Evolutionary conservation across 2,797 vertebrate species (phyloP).

Genomic region (Leontopithecus rosalia): DNA sequence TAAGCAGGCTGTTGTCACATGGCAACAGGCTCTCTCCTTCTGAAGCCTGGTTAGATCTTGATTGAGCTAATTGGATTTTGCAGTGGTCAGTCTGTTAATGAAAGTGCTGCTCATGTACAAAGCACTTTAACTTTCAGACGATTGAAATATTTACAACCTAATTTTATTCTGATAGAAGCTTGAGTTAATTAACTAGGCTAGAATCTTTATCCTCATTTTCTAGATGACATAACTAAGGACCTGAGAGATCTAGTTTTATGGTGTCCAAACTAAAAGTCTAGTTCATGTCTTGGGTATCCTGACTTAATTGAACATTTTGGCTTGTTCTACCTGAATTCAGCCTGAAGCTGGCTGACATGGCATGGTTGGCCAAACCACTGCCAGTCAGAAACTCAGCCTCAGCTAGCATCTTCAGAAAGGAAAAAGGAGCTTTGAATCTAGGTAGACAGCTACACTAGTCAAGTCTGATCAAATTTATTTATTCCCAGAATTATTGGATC

Average conservation of each 20-base stretch:
- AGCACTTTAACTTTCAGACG: neutral
- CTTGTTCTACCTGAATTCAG: neutral
- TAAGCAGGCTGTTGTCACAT: constrained; percentile 14
- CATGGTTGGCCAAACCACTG: neutral
- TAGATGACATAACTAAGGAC: neutral
- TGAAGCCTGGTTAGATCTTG: neutral
- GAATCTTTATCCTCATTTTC: neutral
- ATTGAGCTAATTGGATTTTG: neutral
- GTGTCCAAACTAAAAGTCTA: neutral
- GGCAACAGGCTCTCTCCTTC: neutral
- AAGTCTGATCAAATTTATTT: neutral
- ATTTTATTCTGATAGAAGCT: neutral
- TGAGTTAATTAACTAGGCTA: neutral
- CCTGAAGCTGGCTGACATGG: neutral
- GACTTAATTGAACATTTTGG: neutral
- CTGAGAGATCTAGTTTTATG: neutral
- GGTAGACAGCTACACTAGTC: neutral
- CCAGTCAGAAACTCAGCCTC: neutral
- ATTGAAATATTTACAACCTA: neutral
- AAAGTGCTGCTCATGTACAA: neutral
- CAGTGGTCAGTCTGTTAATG: neutral
- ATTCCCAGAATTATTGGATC: neutral
- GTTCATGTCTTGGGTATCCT: neutral
- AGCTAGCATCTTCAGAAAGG: neutral
- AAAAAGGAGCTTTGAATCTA: neutral